Conservation (phyloP, 2,797 vertebrate genomes). For the Platalea minor region DNA sequence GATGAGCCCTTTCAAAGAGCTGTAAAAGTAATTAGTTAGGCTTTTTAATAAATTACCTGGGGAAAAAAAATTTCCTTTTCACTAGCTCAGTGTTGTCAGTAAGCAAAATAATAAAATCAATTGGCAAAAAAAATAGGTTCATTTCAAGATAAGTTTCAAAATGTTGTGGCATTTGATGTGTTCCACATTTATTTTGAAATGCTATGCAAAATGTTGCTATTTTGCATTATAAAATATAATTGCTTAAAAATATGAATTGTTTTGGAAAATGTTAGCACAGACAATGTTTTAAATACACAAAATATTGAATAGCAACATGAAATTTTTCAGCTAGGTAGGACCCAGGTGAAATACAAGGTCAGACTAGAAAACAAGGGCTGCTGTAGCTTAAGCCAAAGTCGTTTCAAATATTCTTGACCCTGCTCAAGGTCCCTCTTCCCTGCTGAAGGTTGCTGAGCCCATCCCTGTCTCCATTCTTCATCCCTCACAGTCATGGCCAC, state of each 20-base stretch:
- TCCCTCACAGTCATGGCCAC: neutral
- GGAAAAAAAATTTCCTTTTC: neutral
- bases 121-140: neutral
- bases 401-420: neutral
- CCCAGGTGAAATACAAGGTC: neutral
- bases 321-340: neutral
- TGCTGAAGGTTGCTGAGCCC: accelerated
- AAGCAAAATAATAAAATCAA: neutral
- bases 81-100: neutral
- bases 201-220: neutral
- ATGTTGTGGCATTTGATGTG: neutral
- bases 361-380: neutral
- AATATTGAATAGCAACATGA: neutral
- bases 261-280: neutral
- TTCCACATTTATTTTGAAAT: neutral
- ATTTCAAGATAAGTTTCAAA: neutral
- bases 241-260: neutral
- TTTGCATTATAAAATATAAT: neutral
- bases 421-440: neutral
- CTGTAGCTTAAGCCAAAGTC: neutral
- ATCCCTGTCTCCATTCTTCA: neutral
- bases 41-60: neutral
- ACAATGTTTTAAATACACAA: neutral
- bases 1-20: neutral
- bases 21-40: neutral